These are phyloP conservation scores for Coregonus sp. DNA, from an alignment of 2,797 vertebrate genomes.

Conservation along the genomic window DNA sequence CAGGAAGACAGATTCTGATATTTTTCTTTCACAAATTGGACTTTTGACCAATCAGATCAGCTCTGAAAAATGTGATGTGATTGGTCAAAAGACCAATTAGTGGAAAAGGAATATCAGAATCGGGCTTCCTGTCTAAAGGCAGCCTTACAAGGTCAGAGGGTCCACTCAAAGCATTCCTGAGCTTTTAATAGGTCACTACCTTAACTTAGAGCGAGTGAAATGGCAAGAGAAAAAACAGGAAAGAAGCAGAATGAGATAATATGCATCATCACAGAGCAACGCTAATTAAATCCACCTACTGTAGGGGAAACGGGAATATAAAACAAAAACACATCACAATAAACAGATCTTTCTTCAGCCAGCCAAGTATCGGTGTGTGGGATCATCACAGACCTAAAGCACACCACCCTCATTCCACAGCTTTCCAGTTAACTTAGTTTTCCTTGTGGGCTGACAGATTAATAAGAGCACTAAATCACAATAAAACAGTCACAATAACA, in stretches of 20 bases:
- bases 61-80: too few relatives aligned
- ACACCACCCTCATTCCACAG: not conserved
- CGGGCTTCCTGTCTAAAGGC: too few relatives aligned
- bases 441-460: not conserved
- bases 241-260: not conserved
- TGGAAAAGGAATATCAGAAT: too few relatives aligned
- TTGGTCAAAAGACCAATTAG: too few relatives aligned
- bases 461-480: not conserved
- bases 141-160: conserved; percentile 58
- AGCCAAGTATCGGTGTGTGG: not conserved
- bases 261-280: not conserved
- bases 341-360: not conserved
- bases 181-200: conserved; percentile 71
- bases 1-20: too few relatives aligned
- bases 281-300: not conserved
- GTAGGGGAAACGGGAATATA: not conserved
- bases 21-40: too few relatives aligned
- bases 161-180: conserved; percentile 66
- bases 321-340: not conserved
- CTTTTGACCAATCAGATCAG: too few relatives aligned
- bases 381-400: not conserved
- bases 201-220: conserved; percentile 22
- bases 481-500: too few relatives aligned
- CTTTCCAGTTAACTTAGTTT: not conserved
- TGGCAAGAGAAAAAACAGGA: not conserved